phyloP scores from a whole-genome alignment of 2,113 vertebrate genomes.

The Corythornis cristatus region DNA sequence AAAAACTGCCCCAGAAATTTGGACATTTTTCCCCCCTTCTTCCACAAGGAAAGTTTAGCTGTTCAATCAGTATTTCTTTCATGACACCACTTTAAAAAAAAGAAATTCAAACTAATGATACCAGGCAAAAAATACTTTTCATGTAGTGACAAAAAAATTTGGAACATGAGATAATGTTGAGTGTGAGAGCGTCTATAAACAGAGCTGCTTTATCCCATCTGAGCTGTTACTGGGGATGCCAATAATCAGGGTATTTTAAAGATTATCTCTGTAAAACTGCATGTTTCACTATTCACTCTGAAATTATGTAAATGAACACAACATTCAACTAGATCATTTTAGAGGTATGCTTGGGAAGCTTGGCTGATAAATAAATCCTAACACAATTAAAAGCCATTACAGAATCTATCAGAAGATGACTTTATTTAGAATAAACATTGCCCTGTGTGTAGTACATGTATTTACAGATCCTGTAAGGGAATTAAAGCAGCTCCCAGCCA shows the following conservation, averaged over 20 bases:
- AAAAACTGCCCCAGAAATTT: neutral
- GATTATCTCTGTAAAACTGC: neutral
- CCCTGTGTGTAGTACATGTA: neutral
- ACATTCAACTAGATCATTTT: neutral
- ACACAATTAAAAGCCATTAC: neutral
- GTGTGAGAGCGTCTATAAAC: conserved; percentile 68
- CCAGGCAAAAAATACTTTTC: conserved; percentile 14
- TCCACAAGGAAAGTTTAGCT: neutral
- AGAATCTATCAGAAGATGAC: neutral
- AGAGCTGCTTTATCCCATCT: conserved; percentile 51
- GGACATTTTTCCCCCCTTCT: neutral
- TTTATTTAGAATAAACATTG: neutral
- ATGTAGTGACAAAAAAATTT: conserved; percentile 39
- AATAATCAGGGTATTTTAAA: conserved; percentile 28
- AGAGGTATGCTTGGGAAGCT: neutral
- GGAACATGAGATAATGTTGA: conserved; percentile 55
- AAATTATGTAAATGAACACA: neutral
- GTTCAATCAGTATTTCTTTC: neutral
- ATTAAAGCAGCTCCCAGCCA: neutral
- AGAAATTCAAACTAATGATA: neutral
- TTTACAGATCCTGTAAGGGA: neutral
- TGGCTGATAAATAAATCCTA: neutral
- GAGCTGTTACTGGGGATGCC: conserved; percentile 17
- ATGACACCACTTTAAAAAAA: neutral
- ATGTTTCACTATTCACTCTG: neutral